These are phyloP conservation scores for Pherbina coryleti DNA, from an alignment of 2,888 invertebrate genomes.

Conservation along the genomic window DNA sequence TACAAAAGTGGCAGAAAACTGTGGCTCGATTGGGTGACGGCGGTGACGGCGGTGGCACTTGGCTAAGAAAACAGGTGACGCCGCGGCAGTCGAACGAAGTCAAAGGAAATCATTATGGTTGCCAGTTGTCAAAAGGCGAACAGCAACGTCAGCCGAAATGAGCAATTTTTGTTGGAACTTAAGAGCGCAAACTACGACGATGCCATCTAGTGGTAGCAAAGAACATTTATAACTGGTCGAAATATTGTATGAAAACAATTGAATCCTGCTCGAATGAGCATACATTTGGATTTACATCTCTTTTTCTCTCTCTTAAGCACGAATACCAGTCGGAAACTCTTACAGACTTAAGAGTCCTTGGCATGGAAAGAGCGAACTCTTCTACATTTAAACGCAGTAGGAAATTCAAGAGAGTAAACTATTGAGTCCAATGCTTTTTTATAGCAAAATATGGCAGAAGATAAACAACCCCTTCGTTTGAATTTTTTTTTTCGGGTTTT, in stretches of 20 bases:
- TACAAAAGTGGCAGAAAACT: neutral
- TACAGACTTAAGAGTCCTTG: neutral
- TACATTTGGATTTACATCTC: neutral
- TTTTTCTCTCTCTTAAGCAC: no score
- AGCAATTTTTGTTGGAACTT: neutral
- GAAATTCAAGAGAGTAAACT: neutral
- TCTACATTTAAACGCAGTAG: neutral
- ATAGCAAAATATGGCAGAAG: neutral
- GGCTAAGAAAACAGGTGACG: neutral
- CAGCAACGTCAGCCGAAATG: neutral
- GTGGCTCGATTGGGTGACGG: neutral
- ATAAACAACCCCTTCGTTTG: no score
- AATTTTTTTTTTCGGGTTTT: no score
- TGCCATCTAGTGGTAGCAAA: neutral
- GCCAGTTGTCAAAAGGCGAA: constrained; percentile 24
- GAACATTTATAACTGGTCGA: neutral
- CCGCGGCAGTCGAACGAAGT: constrained; percentile 8
- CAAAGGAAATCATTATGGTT: constrained; percentile 22
- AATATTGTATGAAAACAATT: neutral
- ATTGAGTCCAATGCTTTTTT: neutral
- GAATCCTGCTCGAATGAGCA: neutral
- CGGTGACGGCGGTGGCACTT: neutral
- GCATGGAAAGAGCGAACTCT: neutral
- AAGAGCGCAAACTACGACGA: neutral
- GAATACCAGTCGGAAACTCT: no score